A percentile compares a stretch with the other conserved stretches of the same genome.
phyloP scores from a whole-genome alignment of 2,113 vertebrate species.

The Propithecus coquereli region DNA sequence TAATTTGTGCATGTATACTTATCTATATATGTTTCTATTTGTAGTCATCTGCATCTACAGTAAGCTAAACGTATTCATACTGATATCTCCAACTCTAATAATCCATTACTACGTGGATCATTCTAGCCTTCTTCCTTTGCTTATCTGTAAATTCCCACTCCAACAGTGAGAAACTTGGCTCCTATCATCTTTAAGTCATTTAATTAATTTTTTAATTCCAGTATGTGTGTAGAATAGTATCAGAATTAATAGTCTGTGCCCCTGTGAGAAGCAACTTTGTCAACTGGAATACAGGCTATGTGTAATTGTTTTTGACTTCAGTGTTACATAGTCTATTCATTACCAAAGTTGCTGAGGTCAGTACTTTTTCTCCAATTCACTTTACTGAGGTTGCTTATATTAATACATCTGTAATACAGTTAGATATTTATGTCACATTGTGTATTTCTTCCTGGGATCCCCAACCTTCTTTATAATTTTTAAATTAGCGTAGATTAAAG shows the following conservation, averaged over 20 bases:
- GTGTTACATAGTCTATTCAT: neutral
- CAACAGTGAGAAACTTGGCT: neutral
- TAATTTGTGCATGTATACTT: neutral
- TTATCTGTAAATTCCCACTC: neutral
- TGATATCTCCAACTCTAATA: neutral
- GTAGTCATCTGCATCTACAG: neutral
- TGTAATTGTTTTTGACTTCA: neutral
- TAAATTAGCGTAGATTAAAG: neutral
- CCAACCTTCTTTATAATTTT: neutral
- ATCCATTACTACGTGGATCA: neutral
- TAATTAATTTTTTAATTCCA: neutral
- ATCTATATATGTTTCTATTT: neutral
- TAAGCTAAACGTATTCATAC: neutral
- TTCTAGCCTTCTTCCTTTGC: neutral
- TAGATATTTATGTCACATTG: neutral
- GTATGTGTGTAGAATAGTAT: neutral
- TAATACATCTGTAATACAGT: neutral
- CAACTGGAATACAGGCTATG: neutral
- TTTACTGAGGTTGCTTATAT: neutral
- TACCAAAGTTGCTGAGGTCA: neutral
- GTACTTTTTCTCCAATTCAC: neutral
- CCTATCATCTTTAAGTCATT: neutral
- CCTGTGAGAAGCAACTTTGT: neutral
- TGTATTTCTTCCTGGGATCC: neutral
- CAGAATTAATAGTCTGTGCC: neutral